These are phyloP conservation scores for Heteromurus nitidus DNA, from an alignment of 2,888 invertebrate genomes.

Conservation along the genomic window DNA sequence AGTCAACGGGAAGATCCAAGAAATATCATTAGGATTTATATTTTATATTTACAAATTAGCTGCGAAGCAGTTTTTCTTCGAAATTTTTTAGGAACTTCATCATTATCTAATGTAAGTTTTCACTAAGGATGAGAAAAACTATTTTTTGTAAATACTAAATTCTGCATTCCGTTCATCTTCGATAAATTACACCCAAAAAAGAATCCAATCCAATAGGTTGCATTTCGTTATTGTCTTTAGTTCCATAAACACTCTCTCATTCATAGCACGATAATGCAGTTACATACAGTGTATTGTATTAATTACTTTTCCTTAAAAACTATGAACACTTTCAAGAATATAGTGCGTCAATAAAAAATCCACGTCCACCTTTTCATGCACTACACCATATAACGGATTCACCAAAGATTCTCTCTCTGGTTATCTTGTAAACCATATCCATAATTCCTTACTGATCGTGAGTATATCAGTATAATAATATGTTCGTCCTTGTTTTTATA, in stretches of 20 bases:
- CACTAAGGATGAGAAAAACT: neutral
- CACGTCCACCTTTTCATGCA: neutral
- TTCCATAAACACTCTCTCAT: no score
- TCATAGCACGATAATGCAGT: no score
- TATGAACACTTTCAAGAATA: constrained; percentile 41
- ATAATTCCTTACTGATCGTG: no score
- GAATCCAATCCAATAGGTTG: neutral
- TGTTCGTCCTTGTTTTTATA: neutral
- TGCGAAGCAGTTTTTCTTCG: constrained; percentile 1
- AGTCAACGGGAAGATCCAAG: constrained; percentile 8
- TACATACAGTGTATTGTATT: no score
- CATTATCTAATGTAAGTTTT: neutral
- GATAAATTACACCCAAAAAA: neutral
- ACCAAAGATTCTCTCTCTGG: neutral
- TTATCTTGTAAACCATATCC: no score
- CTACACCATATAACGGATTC: neutral
- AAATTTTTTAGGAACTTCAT: constrained; percentile 25
- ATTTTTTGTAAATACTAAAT: neutral
- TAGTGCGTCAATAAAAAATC: constrained; percentile 9
- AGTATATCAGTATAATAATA: no score
- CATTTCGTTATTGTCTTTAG: no score
- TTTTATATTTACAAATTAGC: constrained; percentile 12
- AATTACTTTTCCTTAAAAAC: no score
- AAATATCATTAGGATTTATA: neutral
- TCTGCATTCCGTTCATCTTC: neutral